Evolutionary conservation across 2,888 invertebrate genomes (phyloP), one percentile per base, ranked within the genome.

Genomic region (Thera obeliscata): DNA sequence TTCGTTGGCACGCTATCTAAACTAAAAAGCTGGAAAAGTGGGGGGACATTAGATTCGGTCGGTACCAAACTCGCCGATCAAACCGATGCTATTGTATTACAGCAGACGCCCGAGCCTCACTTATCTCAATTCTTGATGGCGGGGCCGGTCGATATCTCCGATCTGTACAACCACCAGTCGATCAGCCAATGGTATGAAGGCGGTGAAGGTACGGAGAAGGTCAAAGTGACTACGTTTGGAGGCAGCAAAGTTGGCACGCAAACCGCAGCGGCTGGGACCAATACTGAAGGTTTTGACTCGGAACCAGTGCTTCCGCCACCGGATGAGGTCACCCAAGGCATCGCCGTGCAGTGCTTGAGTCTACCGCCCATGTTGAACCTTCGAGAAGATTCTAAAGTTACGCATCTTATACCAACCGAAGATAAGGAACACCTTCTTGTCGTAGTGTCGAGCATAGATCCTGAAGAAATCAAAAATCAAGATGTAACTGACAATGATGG

Each of bases 341-440:
- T 91, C 56, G 95, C 95, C 0, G 91, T 95, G 38, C 95, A 95
- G 80, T 95, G 95, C 78, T 82, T 95, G 36, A 86, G 88, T 76
- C 87, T 95, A 73, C 95, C 95, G 11, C 76, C 90, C 4, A 88
- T 87, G 64, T 85, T 95, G 69, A 92, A 91, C 70, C 83, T 93
- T 33, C 86, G 86, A 64, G 91, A 92, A 54, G 92, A 94, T 76
- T 86, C 95, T 56, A 93, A 89, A 77, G 93, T 96, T 12, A 94
- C 95, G 0, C 95, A 96, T 76, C 94, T 97, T 55, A 81, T 96
- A 67, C 96, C 96, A 0, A 96, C 96, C 0, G 94, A 95, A 71
- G 96, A 96, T 81, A 95, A 96, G 71, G 94, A 94, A 70, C 96
- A 96, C 82, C 80, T 97, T 64, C 85, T 97, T 56, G 95, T 96